Evolutionary conservation across 2,113 vertebrate genomes (phyloP), one percentile per base, ranked within the genome.

Genomic region (Phrynosoma platyrhinos): DNA sequence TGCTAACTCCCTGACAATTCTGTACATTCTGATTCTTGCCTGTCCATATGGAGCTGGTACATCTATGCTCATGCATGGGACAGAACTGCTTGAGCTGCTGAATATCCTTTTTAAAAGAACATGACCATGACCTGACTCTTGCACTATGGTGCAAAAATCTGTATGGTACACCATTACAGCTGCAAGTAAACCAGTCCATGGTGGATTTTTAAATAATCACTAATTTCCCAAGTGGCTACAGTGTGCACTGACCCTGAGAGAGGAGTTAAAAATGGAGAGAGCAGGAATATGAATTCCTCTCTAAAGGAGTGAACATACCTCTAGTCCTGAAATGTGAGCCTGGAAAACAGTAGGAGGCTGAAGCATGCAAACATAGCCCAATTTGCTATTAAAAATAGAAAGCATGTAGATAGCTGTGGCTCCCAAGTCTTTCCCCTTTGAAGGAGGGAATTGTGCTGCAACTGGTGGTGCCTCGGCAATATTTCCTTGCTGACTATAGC

Each of bases 331-430:
- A 82, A 64, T 82, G 27, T 76, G 79, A 64, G 30, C 32, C 12
- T 82, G 86, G 55, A 82, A 72, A 87, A 80, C 30, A 87, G 55
- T 55, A 64, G 58, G 72, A 76, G 58, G 21, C 27, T 87, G 58
- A 21, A 52, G 42, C 30, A n/a, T 25, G 9, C 36, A 75, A 42
- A 47, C 13, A 62, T 30, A 47, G 9, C 40, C 42, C 20, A 77
- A 7, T 53, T 25, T 85, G 84, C 30, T 64, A 14, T 53, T 27
- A 52, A 47, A 74, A 87, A 80, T 40, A 53, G 7, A 66, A 76
- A 76, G 52, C 18, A 83, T 10, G 23, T 40, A n/a, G 55, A 66
- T 32, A 23, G 68, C 20, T 20, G 9, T n/a, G 27, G 40, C 36
- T 76, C 30, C 9, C 58, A 87, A 74, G 42, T 66, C 64, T 79